Evolutionary conservation across 1,140 invertebrate genomes (phyloP), one percentile per base, ranked within the genome.

Genomic region (Chrysoperla carnea): DNA sequence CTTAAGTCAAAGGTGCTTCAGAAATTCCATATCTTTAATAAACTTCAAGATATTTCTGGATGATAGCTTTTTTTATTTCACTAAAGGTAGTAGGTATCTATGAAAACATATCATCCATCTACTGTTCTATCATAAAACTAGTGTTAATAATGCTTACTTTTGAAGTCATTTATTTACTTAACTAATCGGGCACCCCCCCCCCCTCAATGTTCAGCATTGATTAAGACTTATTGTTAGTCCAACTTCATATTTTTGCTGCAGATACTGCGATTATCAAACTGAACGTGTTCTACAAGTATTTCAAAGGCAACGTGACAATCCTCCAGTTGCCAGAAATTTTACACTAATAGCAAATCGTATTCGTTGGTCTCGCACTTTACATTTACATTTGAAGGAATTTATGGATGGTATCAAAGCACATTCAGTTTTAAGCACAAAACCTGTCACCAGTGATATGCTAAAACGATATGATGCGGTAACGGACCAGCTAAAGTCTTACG

Each of bases 261-360:
- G 73, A 46, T 85, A 89, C 55, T 87, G 86, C 45, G 82, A 87
- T 44, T 77, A 76, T 40, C 87, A 93, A 60, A 76, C 94, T 2
- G 85, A 91, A 43, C 76, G 81, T 49, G 84, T 89, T 38, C 68
- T 85, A 9, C 84, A 82, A 57, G 69, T 88, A 46, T 94, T 91
- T 56, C 82, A 84, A 54, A 85, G 80, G 52, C 81, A 90, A 56
- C 82, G 81, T 49, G 80, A 83, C 47, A 82, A 91, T 61, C 88
- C 89, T 0, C 86, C 87, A 0, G 60, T 92, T 6, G 76, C 84
- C 0, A 70, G 81, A 49, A 84, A 91, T 60, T 81, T 85, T 61
- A 85, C 89, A 23, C 86, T 87, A 0, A 80, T 92, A 37, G 83
- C 87, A 49, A 84, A 12, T 11, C 31, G 31, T 11, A 12, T 33